These are phyloP conservation scores for Caenorhabditis doughertyi DNA, from an alignment of 2,888 invertebrate genomes.

Conservation along the genomic window DNA sequence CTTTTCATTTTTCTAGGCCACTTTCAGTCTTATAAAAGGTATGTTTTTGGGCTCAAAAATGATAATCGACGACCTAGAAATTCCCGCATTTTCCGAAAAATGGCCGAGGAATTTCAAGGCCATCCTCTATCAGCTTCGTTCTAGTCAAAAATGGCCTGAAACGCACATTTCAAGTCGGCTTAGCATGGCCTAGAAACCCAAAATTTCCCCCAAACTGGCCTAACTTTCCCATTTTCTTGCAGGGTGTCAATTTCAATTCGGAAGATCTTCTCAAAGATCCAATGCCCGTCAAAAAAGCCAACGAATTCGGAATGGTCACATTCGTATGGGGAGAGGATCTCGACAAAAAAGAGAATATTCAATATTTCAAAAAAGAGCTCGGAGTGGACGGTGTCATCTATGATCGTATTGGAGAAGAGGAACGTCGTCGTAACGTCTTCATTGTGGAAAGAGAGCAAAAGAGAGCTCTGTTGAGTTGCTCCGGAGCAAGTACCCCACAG, in stretches of 20 bases:
- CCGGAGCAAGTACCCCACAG: conserved; percentile 61
- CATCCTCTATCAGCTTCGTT: neutral
- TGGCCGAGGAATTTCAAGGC: no score
- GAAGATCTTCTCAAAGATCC: conserved; percentile 91
- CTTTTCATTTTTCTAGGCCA: no score
- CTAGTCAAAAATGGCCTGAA: no score
- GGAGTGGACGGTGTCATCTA: conserved; percentile 97
- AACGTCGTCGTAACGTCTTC: conserved; percentile 79
- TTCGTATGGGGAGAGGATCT: conserved; percentile 99
- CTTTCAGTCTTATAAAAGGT: no score
- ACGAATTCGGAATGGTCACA: conserved; percentile 89
- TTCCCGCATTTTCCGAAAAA: no score
- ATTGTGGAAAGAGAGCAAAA: conserved; percentile 80
- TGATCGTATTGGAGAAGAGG: conserved; percentile 86
- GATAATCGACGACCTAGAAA: no score
- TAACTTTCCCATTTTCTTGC: conserved; percentile 74
- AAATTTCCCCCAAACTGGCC: neutral
- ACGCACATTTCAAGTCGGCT: no score
- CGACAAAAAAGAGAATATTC: conserved; percentile 91
- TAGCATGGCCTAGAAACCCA: neutral
- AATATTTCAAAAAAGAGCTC: conserved; percentile 91
- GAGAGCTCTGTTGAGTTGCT: conserved; percentile 60
- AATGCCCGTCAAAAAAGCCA: conserved; percentile 85
- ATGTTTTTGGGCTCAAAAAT: no score
- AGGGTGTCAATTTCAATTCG: conserved; percentile 93